Base-by-base conservation (phyloP, 2,113 vertebrate species). In the Hemicordylus capensis region DNA sequence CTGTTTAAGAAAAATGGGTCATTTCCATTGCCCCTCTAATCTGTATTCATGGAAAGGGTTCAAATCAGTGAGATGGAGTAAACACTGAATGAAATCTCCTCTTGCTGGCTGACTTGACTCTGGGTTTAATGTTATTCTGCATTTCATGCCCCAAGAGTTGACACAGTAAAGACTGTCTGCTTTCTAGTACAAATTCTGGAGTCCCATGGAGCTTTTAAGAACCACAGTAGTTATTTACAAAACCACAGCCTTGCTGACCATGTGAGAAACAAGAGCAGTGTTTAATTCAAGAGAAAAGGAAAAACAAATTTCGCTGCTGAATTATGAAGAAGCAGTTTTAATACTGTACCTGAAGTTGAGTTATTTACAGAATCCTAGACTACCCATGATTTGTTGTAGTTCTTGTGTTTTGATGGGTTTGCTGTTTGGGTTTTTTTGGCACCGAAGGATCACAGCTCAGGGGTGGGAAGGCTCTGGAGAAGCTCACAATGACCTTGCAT, bases 211-310 rank as follows among this genome's bases (percentile, higher is more conserved):
- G 61, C 54, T 84, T 89, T 87, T 89, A 44, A 89, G 91, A 85
- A 67, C 85, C 86, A 84, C 1, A 17, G 44, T 46, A 56, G 34
- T 6, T 0, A 1, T 78, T 87, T 59, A 82, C 89, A 87, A 63
- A 83, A 89, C 72, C 67, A 44, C 28, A 67, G 39, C 85, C 93
- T 74, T 87, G 85, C 89, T 95, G 91, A 93, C 79, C 34, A 86
- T 79, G 51, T 87, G 88, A 93, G 91, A 93, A 93, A 88, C 42
- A 88, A 83, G 81, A 91, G 61, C 12, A 90, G 84, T 42, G 58
- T 15, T 84, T 85, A 72, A 90, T 83, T 88, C 88, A 24, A 61
- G 87, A 85, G 78, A 89, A 76, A 51, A 85, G 61, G 80, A 91
- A 91, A 20, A 78, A 58, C 63, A 75, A 4, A 51, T 75, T 90